Base-by-base conservation (phyloP, 1,140 invertebrate species). In the Oscheius sp. region DNA sequence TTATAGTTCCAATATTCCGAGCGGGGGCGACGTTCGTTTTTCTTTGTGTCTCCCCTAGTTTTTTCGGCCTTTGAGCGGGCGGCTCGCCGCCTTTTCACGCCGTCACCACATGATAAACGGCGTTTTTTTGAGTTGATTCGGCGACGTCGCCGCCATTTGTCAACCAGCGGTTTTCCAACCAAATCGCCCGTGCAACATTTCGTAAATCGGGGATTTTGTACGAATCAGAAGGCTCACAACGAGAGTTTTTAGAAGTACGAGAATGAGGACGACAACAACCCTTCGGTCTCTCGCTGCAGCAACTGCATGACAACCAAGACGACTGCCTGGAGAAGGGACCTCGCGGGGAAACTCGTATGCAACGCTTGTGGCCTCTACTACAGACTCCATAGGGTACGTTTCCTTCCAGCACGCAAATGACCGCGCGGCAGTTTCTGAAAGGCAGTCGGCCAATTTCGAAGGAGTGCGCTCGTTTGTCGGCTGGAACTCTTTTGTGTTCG, bases 261-360 rank as follows among this genome's bases (percentile, higher is more conserved):
- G 28, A n/a, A n/a, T n/a, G 69, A 71, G 15, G 61, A 64, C 20
- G 20, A 34, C 2, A 34, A 42, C 18, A 64, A 46, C 52, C 26
- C 72, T 2, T 55, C 63, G 3, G 62, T 35, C 31, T 76, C 80
- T 1, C 69, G 78, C 28, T 82, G 80, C 55, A 77, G 68, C 46
- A 83, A 83, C 52, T 83, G 82, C 68, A 63, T 63, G 10, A 83
- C 82, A 23, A 84, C 77, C n/a, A 84, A 84, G 64, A 83, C 82
- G 18, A 83, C 82, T 1, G 82, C 82, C 18, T 83, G 82, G 82
- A 46, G 82, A 64, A 74, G 82, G 2, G 82, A 84, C 63, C 45
- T 77, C 29, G 31, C 42, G 7, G 77, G 79, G 10, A 73, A 73
- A 58, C 68, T 83, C 32, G 82, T 83, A 10, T 83, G 82, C 64